Evolutionary conservation across 2,888 invertebrate genomes (phyloP).

Genomic region (Drosophila meridiana): DNA sequence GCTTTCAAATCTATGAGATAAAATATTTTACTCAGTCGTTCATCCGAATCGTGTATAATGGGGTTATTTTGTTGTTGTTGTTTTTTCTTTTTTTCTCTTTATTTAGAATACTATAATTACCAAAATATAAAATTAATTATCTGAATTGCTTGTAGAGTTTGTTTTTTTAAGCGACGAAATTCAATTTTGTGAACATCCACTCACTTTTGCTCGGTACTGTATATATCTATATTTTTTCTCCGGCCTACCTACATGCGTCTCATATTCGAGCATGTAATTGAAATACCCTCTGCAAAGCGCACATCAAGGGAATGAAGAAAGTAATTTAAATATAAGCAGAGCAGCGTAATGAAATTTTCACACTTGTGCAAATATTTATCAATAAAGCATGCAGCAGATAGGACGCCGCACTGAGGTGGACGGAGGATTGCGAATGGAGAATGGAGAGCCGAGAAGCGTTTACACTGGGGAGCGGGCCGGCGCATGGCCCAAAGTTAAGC

Average conservation of each 20-base stretch:
- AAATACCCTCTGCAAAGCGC: not conserved
- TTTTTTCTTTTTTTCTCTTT: too few species aligned
- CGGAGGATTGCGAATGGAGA: not conserved
- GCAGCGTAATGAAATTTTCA: constrained; percentile 82
- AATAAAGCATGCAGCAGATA: constrained; percentile 66
- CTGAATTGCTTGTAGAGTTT: too few species aligned
- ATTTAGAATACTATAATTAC: too few species aligned
- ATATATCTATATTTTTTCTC: not conserved
- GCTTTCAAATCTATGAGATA: not conserved
- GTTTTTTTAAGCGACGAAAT: too few species aligned
- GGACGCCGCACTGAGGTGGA: constrained; percentile 6
- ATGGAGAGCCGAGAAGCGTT: not conserved
- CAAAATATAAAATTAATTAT: too few species aligned
- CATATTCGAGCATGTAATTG: not conserved
- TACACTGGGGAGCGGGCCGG: constrained; percentile 40
- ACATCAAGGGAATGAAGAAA: constrained; percentile 51
- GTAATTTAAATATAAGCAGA: constrained; percentile 83
- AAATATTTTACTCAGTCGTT: not conserved
- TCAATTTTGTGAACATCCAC: too few species aligned
- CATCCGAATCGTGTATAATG: not conserved
- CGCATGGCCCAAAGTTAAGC: constrained; percentile 73
- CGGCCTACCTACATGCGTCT: not conserved
- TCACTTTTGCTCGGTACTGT: too few species aligned
- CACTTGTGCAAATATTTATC: constrained; percentile 83
- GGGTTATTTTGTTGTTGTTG: too few species aligned